Evolutionary conservation across 2,888 invertebrate genomes (phyloP).

Genomic region (Caenorhabditis afra): DNA sequence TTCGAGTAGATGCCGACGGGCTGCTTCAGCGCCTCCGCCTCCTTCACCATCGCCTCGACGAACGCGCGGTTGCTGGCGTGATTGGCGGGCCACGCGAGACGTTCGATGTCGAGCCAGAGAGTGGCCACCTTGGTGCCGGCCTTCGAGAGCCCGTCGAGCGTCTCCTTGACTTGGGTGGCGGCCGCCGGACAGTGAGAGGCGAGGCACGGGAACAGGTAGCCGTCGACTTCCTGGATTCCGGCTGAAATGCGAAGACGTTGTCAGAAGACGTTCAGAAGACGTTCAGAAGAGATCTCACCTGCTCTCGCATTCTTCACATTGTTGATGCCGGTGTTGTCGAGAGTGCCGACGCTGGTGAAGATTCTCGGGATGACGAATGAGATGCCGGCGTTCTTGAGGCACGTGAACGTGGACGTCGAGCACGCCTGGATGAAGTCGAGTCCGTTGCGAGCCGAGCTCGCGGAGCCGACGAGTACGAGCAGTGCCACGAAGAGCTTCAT

Average conservation of each 20-base stretch:
- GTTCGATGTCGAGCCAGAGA: constrained; percentile 69
- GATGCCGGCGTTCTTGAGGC: constrained; percentile 63
- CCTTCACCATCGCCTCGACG: constrained; percentile 57
- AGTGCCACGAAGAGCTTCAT: constrained; percentile 33
- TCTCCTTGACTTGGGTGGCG: constrained; percentile 46
- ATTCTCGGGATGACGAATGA: constrained; percentile 67
- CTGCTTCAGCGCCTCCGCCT: constrained; percentile 46
- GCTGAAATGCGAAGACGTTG: constrained; percentile 21
- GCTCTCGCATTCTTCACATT: constrained; percentile 70
- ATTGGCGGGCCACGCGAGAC: constrained; percentile 65
- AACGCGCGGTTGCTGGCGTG: constrained; percentile 63
- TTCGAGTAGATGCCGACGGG: constrained; percentile 69
- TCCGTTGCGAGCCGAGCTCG: constrained; percentile 20
- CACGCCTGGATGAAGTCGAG: constrained; percentile 58
- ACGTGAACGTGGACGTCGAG: constrained; percentile 60
- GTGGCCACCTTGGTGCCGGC: constrained; percentile 54
- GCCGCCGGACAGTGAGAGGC: constrained; percentile 54
- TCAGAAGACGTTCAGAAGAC: not conserved
- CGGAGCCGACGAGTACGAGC: constrained; percentile 7
- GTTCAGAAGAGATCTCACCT: constrained; percentile 27
- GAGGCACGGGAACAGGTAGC: constrained; percentile 67
- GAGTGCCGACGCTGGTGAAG: constrained; percentile 62
- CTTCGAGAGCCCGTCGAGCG: constrained; percentile 41
- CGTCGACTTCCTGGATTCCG: constrained; percentile 58
- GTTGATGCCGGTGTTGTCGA: constrained; percentile 66